Conservation (phyloP, 2,888 invertebrate genomes). For the Tiphia femorata region DNA sequence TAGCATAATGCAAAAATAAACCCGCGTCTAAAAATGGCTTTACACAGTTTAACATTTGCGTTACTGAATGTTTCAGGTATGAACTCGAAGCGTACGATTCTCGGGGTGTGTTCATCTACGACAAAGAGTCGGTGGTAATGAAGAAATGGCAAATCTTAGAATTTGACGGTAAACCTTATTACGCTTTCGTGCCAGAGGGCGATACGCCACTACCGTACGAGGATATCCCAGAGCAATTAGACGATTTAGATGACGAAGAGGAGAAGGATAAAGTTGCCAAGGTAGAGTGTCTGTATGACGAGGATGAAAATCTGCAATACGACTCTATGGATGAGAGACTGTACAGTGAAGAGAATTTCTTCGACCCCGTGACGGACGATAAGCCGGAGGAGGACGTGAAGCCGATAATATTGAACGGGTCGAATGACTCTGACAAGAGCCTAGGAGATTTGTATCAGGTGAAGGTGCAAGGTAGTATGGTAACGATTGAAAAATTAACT, state of each 20-base stretch:
- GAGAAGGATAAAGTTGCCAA: slow-evolving; percentile 31
- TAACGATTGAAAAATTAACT: slow-evolving; percentile 54
- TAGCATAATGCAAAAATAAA: too few relatives aligned
- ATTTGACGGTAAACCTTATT: slow-evolving; percentile 65
- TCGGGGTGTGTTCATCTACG: slow-evolving; percentile 63
- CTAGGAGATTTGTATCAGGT: slow-evolving; percentile 57
- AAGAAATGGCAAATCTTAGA: slow-evolving; percentile 67
- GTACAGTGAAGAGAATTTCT: slow-evolving; percentile 26
- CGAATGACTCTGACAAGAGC: slow-evolving; percentile 11
- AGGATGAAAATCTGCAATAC: slow-evolving; percentile 24
- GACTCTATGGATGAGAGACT: slow-evolving; percentile 35
- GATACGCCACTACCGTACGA: slow-evolving; percentile 53
- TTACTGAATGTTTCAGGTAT: slow-evolving; percentile 61
- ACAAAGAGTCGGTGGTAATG: slow-evolving; percentile 63
- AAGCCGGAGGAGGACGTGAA: slow-evolving; percentile 37
- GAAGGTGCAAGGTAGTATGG: slow-evolving; percentile 55
- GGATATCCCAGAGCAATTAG: slow-evolving; percentile 39
- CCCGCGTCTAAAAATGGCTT: too few relatives aligned
- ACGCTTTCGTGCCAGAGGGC: slow-evolving; percentile 64
- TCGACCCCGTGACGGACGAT: slow-evolving; percentile 19
- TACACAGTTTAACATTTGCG: slow-evolving; percentile 9
- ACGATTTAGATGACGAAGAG: slow-evolving; percentile 31
- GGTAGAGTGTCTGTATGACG: slow-evolving; percentile 29
- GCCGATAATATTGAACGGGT: slow-evolving; percentile 42
- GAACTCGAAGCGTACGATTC: slow-evolving; percentile 36